These are phyloP conservation scores for Rhyacichthys aspro DNA, from an alignment of 2,797 vertebrate genomes.

Conservation along the genomic window DNA sequence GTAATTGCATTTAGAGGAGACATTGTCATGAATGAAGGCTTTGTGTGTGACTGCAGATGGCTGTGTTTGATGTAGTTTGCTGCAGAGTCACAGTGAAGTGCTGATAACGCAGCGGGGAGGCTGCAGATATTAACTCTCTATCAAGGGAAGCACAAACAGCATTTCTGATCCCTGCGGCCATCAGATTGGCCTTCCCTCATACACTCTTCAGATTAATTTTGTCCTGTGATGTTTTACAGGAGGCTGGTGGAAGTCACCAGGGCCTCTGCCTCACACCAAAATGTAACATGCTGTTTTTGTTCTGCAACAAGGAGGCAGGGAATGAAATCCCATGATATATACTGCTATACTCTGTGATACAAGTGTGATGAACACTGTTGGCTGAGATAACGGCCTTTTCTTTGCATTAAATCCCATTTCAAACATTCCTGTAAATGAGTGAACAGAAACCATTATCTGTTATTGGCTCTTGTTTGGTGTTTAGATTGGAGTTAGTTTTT, in stretches of 20 bases:
- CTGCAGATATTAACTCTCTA: conserved; percentile 43
- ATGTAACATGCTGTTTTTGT: conserved; percentile 11
- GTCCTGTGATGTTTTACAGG: conserved; percentile 28
- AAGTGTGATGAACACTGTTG: conserved; percentile 3
- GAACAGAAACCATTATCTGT: conserved; percentile 8
- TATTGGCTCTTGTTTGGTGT: conserved; percentile 6
- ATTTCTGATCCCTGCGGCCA: conserved; percentile 38
- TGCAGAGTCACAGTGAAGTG: conserved; percentile 35
- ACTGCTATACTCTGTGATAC: too few relatives aligned
- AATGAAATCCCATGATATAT: not conserved
- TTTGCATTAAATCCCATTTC: conserved; percentile 16
- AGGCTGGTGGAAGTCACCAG: conserved; percentile 3
- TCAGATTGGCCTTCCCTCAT: conserved; percentile 26
- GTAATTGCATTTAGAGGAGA: conserved; percentile 9
- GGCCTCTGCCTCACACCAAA: conserved; percentile 16
- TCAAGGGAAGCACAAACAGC: conserved; percentile 32
- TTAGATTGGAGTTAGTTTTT: too few relatives aligned
- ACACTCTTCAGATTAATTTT: conserved; percentile 39
- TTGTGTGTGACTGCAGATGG: conserved; percentile 23
- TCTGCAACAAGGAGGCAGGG: conserved; percentile 18
- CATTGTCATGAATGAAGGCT: conserved; percentile 23
- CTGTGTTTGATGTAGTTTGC: conserved; percentile 29
- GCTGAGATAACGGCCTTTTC: conserved; percentile 12
- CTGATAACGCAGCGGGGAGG: conserved; percentile 41
- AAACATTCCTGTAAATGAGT: conserved; percentile 6